phyloP scores from a whole-genome alignment of 2,797 vertebrate genomes.

The Coccyzus lansbergi region DNA sequence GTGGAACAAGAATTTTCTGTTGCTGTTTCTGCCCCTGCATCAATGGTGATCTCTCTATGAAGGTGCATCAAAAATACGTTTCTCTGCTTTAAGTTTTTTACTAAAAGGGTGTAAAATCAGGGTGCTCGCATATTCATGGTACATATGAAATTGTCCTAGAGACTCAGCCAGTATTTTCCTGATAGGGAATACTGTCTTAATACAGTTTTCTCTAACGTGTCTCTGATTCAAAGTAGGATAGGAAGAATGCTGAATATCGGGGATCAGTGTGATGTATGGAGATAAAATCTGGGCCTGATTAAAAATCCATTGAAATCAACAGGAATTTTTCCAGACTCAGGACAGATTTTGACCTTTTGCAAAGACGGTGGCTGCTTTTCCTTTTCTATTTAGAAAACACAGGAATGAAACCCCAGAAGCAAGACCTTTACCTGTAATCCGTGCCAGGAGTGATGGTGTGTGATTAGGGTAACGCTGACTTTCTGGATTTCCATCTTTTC shows the following conservation, averaged over 20 bases:
- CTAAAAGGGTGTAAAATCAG: background rate
- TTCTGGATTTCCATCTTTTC: background rate
- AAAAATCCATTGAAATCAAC: background rate
- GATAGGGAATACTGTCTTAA: background rate
- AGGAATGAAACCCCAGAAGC: background rate
- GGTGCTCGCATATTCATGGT: background rate
- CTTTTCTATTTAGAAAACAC: background rate
- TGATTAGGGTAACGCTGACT: background rate
- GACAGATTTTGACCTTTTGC: background rate
- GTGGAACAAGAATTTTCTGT: background rate
- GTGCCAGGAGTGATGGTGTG: background rate
- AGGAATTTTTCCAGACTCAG: background rate
- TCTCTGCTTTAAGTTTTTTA: background rate
- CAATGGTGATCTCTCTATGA: background rate
- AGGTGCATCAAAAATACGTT: background rate
- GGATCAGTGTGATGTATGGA: background rate
- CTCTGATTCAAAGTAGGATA: background rate
- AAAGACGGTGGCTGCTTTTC: background rate
- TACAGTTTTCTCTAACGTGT: background rate
- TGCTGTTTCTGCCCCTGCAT: background rate
- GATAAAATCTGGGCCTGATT: background rate
- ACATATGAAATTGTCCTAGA: background rate
- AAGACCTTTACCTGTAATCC: background rate
- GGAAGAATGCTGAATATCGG: background rate
- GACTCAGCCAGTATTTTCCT: background rate